A percentile compares a stretch with the other conserved stretches of the same genome.
Evolutionary conservation across 1,140 invertebrate genomes (phyloP).

Genomic region (Camponotus floridanus): DNA sequence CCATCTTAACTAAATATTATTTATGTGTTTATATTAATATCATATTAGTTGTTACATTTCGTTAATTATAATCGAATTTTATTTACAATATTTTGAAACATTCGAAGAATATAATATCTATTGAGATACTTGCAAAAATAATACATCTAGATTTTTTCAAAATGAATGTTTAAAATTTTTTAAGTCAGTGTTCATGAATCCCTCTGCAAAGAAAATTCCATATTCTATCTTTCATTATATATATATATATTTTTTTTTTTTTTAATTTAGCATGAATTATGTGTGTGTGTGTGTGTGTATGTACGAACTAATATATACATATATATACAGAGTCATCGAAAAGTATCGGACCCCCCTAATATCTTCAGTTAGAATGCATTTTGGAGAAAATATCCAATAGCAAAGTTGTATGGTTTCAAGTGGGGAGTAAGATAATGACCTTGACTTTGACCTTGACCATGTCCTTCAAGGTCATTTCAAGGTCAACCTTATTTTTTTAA

Average conservation of each 20-base stretch:
- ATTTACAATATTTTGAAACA: neutral
- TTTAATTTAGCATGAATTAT: too few relatives aligned
- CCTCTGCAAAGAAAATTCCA: slow-evolving; percentile 35
- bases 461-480: too few relatives aligned
- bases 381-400: too few relatives aligned
- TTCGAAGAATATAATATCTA: neutral
- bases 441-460: too few relatives aligned
- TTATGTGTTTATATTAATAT: neutral
- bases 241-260: neutral
- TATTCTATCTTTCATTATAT: slow-evolving; percentile 1
- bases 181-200: slow-evolving; percentile 15
- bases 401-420: too few relatives aligned
- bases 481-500: too few relatives aligned
- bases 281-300: too few relatives aligned
- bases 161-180: neutral
- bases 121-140: slow-evolving; percentile 21
- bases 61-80: neutral
- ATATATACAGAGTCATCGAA: too few relatives aligned
- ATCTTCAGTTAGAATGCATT: too few relatives aligned
- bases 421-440: too few relatives aligned
- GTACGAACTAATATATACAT: too few relatives aligned
- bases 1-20: slow-evolving; percentile 13
- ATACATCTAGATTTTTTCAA: neutral
- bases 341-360: too few relatives aligned
- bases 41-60: neutral